These are phyloP conservation scores for Drosophila helvetica DNA, from an alignment of 2,888 invertebrate genomes.

Conservation along the genomic window DNA sequence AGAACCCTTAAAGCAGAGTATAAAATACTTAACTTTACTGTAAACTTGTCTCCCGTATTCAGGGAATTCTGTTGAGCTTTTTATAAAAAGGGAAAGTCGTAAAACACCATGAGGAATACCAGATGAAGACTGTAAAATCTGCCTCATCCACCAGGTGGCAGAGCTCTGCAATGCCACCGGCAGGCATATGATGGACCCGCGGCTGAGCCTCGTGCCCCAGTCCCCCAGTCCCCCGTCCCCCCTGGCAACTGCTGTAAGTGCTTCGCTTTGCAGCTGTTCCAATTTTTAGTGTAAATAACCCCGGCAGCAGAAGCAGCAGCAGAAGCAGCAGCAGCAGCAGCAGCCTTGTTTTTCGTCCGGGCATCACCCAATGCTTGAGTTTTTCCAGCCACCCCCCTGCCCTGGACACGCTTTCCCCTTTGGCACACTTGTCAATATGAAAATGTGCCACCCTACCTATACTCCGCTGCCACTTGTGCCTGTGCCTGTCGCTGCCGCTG, in stretches of 20 bases:
- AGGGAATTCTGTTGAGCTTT: too few species aligned
- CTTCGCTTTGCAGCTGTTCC: conserved; percentile 67
- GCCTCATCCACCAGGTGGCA: background rate
- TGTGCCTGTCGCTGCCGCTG: conserved; percentile 35
- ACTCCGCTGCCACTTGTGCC: conserved; percentile 27
- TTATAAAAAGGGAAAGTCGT: background rate
- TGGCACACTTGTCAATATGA: conserved; percentile 71
- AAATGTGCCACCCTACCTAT: conserved; percentile 46
- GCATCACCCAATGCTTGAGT: conserved; percentile 41
- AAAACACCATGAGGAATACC: background rate
- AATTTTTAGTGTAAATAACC: conserved; percentile 76
- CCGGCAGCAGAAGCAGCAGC: conserved; percentile 33
- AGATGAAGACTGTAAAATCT: background rate
- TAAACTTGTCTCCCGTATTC: too few species aligned
- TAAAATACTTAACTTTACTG: too few species aligned
- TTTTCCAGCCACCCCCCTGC: conserved; percentile 11
- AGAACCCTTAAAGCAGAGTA: too few species aligned
- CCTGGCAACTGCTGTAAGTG: conserved; percentile 58
- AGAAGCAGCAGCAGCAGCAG: background rate
- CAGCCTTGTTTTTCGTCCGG: conserved; percentile 54
- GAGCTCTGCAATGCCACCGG: too few species aligned
- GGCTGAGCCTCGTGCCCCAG: background rate
- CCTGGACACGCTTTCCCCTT: conserved; percentile 24
- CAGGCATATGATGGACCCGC: conserved; percentile 42
- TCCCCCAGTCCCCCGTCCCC: conserved; percentile 21